A percentile compares a stretch with the other conserved stretches of the same genome.
Evolutionary conservation across 1,140 invertebrate species (phyloP).

Genomic region (Trichoplusia ni): DNA sequence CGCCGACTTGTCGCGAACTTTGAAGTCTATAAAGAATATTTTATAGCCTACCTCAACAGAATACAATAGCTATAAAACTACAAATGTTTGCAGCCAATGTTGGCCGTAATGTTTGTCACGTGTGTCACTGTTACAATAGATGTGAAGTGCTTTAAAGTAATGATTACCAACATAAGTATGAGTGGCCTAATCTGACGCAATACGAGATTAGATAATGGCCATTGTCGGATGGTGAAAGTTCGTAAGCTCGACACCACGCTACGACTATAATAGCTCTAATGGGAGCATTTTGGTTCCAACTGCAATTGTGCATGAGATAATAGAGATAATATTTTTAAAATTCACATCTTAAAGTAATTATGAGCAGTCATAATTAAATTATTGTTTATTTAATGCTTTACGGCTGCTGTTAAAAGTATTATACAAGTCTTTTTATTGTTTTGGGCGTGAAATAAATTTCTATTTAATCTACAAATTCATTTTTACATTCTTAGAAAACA

Average conservation of each 20-base stretch:
- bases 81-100: too few species aligned
- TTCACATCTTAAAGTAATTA: not conserved
- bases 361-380: not conserved
- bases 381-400: not conserved
- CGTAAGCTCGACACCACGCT: slow-evolving; percentile 32
- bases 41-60: too few species aligned
- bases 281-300: slow-evolving; percentile 1
- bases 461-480: too few species aligned
- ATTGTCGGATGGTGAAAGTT: slow-evolving; percentile 59
- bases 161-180: slow-evolving; percentile 35
- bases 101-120: too few species aligned
- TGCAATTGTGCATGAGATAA: not conserved
- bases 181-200: slow-evolving; percentile 43
- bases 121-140: too few species aligned
- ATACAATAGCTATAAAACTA: too few species aligned
- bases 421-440: too few species aligned
- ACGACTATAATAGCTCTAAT: not conserved
- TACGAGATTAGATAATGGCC: slow-evolving; percentile 55
- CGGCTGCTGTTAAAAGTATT: too few species aligned
- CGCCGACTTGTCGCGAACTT: too few species aligned
- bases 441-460: too few species aligned
- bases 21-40: too few species aligned
- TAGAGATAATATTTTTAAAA: not conserved
- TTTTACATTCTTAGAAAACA: too few species aligned
- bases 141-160: slow-evolving; percentile 27